phyloP scores from a whole-genome alignment of 2,113 vertebrate genomes.

The Microcebus murinus region DNA sequence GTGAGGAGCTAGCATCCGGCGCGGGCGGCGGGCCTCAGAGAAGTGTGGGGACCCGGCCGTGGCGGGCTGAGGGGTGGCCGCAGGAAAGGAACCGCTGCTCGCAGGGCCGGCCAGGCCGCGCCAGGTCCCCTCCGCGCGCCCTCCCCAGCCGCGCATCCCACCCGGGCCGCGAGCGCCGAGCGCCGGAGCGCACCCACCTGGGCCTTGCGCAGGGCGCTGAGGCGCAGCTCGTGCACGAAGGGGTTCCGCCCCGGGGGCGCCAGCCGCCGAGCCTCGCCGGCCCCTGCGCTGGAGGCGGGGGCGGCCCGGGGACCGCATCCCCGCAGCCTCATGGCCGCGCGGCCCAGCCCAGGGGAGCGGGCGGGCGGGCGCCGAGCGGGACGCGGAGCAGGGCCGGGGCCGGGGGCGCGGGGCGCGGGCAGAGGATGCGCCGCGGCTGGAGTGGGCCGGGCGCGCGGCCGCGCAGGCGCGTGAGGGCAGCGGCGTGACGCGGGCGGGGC shows the following conservation, averaged over 20 bases:
- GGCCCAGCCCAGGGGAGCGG: neutral
- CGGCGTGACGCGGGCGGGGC: neutral
- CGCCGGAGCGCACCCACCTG: slow-evolving; percentile 86
- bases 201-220: slow-evolving; percentile 89
- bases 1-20: neutral
- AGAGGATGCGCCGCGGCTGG: neutral
- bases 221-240: slow-evolving; percentile 93
- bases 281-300: slow-evolving; percentile 82
- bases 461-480: neutral
- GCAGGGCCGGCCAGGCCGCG: neutral
- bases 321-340: slow-evolving; percentile 87
- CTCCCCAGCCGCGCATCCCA: neutral
- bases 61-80: neutral
- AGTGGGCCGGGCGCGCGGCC: neutral
- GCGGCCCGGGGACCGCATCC: slow-evolving; percentile 42
- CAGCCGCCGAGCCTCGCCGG: slow-evolving; percentile 87
- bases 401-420: neutral
- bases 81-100: neutral
- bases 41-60: neutral
- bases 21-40: neutral
- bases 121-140: neutral
- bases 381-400: neutral
- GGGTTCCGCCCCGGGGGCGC: slow-evolving; percentile 92
- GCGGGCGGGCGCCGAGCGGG: neutral
- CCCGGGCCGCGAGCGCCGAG: neutral